A percentile compares a stretch with the other conserved stretches of the same genome.
Conservation (phyloP, 2,113 vertebrate species). For the Prietella phreatophila region DNA sequence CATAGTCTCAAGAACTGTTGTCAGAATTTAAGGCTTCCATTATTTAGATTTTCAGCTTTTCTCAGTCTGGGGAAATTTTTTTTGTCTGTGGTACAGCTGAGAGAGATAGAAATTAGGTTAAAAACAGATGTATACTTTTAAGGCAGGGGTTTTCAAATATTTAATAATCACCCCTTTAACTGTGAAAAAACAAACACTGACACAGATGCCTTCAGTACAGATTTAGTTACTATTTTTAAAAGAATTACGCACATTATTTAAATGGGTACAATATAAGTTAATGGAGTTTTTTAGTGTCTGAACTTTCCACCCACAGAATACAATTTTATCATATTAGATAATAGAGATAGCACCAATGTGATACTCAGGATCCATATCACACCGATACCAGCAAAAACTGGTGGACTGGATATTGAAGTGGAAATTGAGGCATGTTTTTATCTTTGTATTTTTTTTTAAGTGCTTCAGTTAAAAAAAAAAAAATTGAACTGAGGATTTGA, state of each 20-base stretch:
- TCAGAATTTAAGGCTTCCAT: not conserved
- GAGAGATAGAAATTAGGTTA: not conserved
- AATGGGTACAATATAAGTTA: too few relatives aligned
- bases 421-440: too few relatives aligned
- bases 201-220: not conserved
- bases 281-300: not conserved
- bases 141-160: not conserved
- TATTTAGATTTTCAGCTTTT: not conserved
- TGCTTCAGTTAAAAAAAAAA: not conserved
- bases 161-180: not conserved
- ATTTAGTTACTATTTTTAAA: not conserved
- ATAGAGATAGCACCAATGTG: not conserved
- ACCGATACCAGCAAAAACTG: not conserved
- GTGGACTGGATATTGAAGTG: not conserved
- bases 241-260: too few relatives aligned
- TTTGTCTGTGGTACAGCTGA: not conserved
- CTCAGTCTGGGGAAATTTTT: not conserved
- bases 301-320: not conserved
- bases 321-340: not conserved
- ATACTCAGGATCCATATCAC: not conserved
- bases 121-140: not conserved
- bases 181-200: not conserved
- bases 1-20: not conserved
- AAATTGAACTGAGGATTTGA: not conserved
- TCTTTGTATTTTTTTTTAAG: too few relatives aligned